These are phyloP conservation scores for Lemur catta DNA, from an alignment of 2,797 vertebrate genomes.

Conservation along the genomic window DNA sequence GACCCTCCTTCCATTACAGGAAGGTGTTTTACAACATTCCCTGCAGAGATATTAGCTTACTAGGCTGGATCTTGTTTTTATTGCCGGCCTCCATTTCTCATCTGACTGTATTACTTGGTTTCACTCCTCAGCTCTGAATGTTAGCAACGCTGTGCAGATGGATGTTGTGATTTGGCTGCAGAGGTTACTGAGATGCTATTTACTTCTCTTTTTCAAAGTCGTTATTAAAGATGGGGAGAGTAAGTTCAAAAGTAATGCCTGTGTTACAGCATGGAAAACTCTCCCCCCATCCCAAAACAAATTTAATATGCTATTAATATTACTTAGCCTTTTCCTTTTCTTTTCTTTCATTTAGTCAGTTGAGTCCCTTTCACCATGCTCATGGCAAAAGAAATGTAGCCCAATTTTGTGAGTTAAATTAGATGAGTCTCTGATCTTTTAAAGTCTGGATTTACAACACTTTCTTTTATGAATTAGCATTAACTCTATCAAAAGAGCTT, in stretches of 20 bases:
- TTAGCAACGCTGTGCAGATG: slow-evolving; percentile 48
- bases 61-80: slow-evolving; percentile 62
- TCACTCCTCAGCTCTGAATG: slow-evolving; percentile 63
- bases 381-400: not conserved
- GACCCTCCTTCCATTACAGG: slow-evolving; percentile 47
- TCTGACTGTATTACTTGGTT: slow-evolving; percentile 44
- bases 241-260: slow-evolving; percentile 51
- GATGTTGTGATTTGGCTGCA: slow-evolving; percentile 57
- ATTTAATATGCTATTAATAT: not conserved
- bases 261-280: not conserved
- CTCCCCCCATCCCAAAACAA: not conserved
- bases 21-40: slow-evolving; percentile 64
- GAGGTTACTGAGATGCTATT: slow-evolving; percentile 66
- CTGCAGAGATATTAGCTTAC: slow-evolving; percentile 63
- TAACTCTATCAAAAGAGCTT: slow-evolving; percentile 49
- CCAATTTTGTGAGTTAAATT: slow-evolving; percentile 23
- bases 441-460: slow-evolving; percentile 31
- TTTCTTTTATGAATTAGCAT: slow-evolving; percentile 56
- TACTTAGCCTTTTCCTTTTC: slow-evolving; percentile 16
- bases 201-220: slow-evolving; percentile 49
- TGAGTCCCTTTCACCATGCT: slow-evolving; percentile 3
- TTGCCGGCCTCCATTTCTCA: slow-evolving; percentile 55
- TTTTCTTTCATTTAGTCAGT: slow-evolving; percentile 13
- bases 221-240: slow-evolving; percentile 49
- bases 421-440: slow-evolving; percentile 24